phyloP scores from a whole-genome alignment of 2,888 invertebrate species.

The Gastracanthus pulcherrimus region DNA sequence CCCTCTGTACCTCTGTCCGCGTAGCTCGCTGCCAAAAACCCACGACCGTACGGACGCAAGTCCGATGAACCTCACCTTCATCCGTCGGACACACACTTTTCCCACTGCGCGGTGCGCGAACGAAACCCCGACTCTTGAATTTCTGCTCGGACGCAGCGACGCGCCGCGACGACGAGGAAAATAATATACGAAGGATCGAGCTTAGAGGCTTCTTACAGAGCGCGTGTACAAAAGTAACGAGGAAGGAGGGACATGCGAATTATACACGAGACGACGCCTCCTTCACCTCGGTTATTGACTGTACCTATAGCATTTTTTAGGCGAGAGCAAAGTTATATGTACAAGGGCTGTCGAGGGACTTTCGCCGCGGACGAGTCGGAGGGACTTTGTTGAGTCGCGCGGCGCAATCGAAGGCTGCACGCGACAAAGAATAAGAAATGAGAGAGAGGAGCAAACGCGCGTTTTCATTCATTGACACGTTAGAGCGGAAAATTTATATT shows the following conservation, averaged over 20 bases:
- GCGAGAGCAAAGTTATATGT: constrained; percentile 6
- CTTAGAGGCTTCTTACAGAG: constrained; percentile 63
- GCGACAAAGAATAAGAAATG: constrained; percentile 16
- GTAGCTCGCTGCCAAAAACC: no score
- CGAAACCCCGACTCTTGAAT: neutral
- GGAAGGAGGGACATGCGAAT: constrained; percentile 5
- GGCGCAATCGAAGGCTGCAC: constrained; percentile 16
- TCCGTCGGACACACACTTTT: no score
- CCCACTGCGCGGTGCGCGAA: neutral
- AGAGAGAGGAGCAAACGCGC: constrained; percentile 34
- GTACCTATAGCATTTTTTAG: constrained; percentile 52
- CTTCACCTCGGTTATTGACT: constrained; percentile 54
- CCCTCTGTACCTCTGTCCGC: no score
- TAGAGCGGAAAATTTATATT: constrained; percentile 59
- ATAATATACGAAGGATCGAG: constrained; percentile 60
- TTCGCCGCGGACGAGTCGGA: constrained; percentile 58
- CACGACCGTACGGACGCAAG: no score
- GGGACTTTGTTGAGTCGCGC: constrained; percentile 43
- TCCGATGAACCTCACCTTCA: no score
- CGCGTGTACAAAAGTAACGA: constrained; percentile 41
- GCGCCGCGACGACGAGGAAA: constrained; percentile 23
- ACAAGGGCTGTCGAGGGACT: constrained; percentile 47
- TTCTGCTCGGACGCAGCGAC: constrained; percentile 39
- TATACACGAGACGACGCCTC: constrained; percentile 44
- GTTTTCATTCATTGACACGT: constrained; percentile 50